These are phyloP conservation scores for Malacoraja senta DNA, from an alignment of 2,797 vertebrate species.

Conservation along the genomic window DNA sequence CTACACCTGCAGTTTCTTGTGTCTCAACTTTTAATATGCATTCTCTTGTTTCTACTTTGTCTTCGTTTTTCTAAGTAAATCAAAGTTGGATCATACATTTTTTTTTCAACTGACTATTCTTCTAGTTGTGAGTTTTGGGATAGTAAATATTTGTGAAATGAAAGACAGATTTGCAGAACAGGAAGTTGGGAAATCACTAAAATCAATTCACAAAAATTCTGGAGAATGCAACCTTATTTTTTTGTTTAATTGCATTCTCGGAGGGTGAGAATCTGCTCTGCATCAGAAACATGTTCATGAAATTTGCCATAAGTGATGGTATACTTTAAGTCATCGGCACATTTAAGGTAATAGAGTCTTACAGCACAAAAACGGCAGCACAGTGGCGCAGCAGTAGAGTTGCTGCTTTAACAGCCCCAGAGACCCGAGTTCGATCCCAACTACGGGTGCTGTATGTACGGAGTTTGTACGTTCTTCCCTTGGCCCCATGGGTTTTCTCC, in stretches of 20 bases:
- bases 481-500: too few relatives aligned
- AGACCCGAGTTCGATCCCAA: too few relatives aligned
- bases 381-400: too few relatives aligned
- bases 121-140: too few relatives aligned
- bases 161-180: background rate
- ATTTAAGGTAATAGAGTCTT: too few relatives aligned
- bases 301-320: background rate
- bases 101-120: background rate
- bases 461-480: too few relatives aligned
- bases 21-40: background rate
- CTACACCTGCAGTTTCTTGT: too few relatives aligned
- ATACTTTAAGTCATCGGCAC: background rate
- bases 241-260: background rate
- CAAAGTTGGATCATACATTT: background rate
- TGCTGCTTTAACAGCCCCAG: too few relatives aligned
- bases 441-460: too few relatives aligned
- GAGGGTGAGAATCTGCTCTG: background rate
- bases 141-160: background rate
- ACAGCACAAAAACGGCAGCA: too few relatives aligned
- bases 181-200: background rate
- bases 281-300: background rate
- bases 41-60: background rate
- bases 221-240: background rate
- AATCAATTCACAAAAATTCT: background rate
- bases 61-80: background rate